Base-by-base conservation (phyloP, 2,888 invertebrate species). In the Priocnemis perturbator region DNA sequence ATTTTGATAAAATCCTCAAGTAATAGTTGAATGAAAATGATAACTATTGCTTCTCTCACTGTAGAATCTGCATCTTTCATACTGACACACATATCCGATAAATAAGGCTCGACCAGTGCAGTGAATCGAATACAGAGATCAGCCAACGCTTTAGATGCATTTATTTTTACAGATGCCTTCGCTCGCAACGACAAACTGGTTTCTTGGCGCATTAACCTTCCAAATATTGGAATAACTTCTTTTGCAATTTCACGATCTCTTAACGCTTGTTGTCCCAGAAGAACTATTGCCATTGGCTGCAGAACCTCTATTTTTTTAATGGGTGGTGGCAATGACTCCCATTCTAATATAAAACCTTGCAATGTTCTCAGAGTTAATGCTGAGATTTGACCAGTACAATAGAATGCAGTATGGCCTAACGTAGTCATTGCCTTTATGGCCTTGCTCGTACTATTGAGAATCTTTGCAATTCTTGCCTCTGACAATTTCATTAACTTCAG, bases 81-180 rank as follows among this genome's bases (percentile, higher is more conserved):
- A 84, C 94, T 93, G n/a, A 91, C 89, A 78, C 93, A 93, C 87
- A 95, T 91, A 48, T 91, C 90, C 11, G 91, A 90, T 76, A 95
- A 88, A 81, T 93, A 91, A 17, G 93, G 91, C 86, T 95, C 94
- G 61, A 94, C 93, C 58, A 94, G 90, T 23, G 93, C 92, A 4
- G 94, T 93, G 86, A 94, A 94, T 78, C 94, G 93, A 77, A 92
- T 90, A 86, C 94, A 94, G 60, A 95, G 91, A 87, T 95, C 95
- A 0, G 92, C 90, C 72, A 93, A 90, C 47, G 93, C 92, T 73
- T 93, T 91, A 62, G 95, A 91, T 37, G 94, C 91, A 89, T 95
- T 95, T 85, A 93, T 91, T 50, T 93, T 90, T 9, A 94, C 90
- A 20, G 91, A 89, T 23, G 84, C 76, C 26, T 82, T 81, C 2